Conservation (phyloP, 2,797 vertebrate genomes). For the Amblyraja radiata region DNA sequence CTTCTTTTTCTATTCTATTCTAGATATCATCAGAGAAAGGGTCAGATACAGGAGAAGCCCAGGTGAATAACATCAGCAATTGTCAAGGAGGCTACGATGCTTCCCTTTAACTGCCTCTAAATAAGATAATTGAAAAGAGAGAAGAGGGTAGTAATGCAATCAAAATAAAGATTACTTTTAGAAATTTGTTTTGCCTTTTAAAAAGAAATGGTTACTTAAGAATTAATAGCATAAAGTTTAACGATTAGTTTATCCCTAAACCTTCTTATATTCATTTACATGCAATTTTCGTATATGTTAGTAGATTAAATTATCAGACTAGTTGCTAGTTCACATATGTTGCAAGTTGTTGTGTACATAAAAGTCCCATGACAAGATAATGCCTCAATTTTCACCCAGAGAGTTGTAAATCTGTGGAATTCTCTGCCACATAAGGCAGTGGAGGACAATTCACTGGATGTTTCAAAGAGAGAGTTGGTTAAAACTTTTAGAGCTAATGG, state of each 20-base stretch:
- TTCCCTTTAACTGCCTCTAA: background rate
- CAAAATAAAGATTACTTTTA: background rate
- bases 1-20: background rate
- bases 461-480: too few relatives aligned
- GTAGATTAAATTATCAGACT: background rate
- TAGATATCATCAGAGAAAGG: background rate
- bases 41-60: background rate
- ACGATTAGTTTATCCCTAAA: background rate
- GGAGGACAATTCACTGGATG: too few relatives aligned
- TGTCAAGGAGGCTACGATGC: background rate
- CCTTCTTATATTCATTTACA: background rate
- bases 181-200: background rate
- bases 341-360: background rate
- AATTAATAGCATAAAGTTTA: background rate
- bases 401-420: too few relatives aligned
- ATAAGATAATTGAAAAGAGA: background rate
- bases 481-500: too few relatives aligned
- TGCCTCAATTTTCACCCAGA: background rate
- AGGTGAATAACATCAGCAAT: background rate
- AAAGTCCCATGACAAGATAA: background rate
- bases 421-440: too few relatives aligned
- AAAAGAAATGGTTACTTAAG: background rate
- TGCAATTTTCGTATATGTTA: background rate
- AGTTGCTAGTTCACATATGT: background rate
- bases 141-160: background rate